Base-by-base conservation (phyloP, 2,797 vertebrate genomes). In the Acrocephalus scirpaceus region DNA sequence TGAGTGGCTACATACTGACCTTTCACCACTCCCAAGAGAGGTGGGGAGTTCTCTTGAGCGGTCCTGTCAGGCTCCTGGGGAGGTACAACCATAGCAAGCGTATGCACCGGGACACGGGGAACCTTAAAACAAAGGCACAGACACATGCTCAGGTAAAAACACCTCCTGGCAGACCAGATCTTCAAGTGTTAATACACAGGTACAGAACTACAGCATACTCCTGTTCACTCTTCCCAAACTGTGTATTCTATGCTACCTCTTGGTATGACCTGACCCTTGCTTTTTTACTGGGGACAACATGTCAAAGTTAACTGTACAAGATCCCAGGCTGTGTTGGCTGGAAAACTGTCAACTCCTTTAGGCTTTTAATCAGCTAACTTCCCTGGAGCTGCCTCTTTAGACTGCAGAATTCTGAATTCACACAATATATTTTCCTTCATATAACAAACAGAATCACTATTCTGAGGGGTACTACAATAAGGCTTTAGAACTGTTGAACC, bases 91-190 rank as follows among this genome's bases (percentile, higher is more conserved):
- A 99, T 99, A 93, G 99, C 98, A 78, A 99, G 98, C 38, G 99
- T 98, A 97, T 99, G 99, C 98, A 99, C 98, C 94, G 99, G 99
- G 97, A 99, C 99, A 98, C 99, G 99, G 97, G 99, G 99, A 98
- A 99, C 99, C 99, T 99, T 70, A 1, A 16, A 98, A 85, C 94
- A 91, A 86, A 96, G 70, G 48, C 92, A 95, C 74, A 91, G 70
- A 93, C 72, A 90, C 27, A 47, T 0, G 7, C 20, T 89, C 78
- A 97, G 97, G 53, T 91, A 22, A 97, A 91, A 94, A 96, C 10
- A 69, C 7, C 47, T 54, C 9, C 19, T n/a, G 67, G 40, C 4
- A 48, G 5, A 64, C 0, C 60, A 83, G 5, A 29, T 4, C n/a
- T 25, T 25, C 17, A 65, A 5, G 29, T 2, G 18, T 13, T 70